phyloP scores from a whole-genome alignment of 2,797 vertebrate genomes.

The Manis crassicaudata region DNA sequence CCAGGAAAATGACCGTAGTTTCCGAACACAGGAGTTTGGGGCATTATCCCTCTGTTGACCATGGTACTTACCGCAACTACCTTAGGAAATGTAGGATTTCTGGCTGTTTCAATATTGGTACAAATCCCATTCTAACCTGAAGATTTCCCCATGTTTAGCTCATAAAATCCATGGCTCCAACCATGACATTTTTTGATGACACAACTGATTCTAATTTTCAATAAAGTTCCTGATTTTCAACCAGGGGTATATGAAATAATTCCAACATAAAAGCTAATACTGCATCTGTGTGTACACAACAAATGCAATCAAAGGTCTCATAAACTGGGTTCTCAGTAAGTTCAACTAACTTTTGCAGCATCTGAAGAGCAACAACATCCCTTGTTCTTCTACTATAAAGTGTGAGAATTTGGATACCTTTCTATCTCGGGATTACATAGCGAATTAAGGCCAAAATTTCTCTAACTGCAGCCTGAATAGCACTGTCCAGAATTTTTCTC shows the following conservation, averaged over 20 bases:
- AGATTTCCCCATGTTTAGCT: conserved; percentile 94
- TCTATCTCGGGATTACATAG: conserved; percentile 92
- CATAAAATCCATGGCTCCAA: conserved; percentile 95
- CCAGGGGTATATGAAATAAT: conserved; percentile 91
- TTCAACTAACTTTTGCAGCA: conserved; percentile 91
- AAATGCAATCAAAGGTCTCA: conserved; percentile 95
- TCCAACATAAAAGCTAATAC: conserved; percentile 95
- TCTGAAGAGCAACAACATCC: conserved; percentile 93
- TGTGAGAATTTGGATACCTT: conserved; percentile 90
- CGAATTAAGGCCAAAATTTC: conserved; percentile 93
- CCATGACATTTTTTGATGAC: conserved; percentile 95
- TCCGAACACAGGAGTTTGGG: conserved; percentile 95
- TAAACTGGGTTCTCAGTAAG: conserved; percentile 93
- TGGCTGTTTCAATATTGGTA: neutral
- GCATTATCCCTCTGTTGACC: conserved; percentile 92
- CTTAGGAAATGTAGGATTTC: conserved; percentile 77
- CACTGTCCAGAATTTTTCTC: conserved; percentile 90
- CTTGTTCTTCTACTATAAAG: conserved; percentile 95
- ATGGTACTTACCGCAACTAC: conserved; percentile 94
- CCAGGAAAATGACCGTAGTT: conserved; percentile 95
- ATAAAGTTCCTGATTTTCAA: conserved; percentile 94
- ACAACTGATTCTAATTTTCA: conserved; percentile 92
- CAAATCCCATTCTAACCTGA: conserved; percentile 79
- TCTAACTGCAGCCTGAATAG: conserved; percentile 92
- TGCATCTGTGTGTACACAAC: conserved; percentile 95